These are phyloP conservation scores for Ciconia maguari DNA, from an alignment of 2,113 vertebrate species.

Conservation along the genomic window DNA sequence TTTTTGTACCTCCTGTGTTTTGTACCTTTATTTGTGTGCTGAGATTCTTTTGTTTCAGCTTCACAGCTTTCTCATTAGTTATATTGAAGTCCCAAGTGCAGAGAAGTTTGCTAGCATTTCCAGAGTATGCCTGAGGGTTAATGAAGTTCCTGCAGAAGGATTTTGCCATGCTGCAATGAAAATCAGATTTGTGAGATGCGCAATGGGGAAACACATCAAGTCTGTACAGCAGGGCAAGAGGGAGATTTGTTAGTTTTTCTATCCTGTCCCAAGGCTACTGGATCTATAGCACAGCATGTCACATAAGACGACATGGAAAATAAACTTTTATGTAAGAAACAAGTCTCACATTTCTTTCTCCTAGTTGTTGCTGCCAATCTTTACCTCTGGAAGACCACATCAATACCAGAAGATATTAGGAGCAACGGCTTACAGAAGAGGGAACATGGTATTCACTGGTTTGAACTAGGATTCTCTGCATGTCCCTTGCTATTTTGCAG, in stretches of 20 bases:
- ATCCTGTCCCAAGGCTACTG: background rate
- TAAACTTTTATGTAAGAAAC: background rate
- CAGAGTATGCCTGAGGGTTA: slow-evolving; percentile 61
- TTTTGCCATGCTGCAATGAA: slow-evolving; percentile 81
- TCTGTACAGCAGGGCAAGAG: background rate
- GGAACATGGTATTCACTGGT: background rate
- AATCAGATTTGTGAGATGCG: background rate
- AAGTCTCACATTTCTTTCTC: background rate
- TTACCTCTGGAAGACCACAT: background rate
- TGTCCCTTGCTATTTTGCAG: background rate
- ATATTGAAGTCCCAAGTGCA: slow-evolving; percentile 94
- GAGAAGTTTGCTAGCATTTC: slow-evolving; percentile 82
- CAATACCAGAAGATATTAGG: background rate
- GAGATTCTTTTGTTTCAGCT: slow-evolving; percentile 86
- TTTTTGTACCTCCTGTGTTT: background rate
- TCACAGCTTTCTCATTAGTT: slow-evolving; percentile 84
- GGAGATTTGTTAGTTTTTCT: background rate
- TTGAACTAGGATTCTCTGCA: background rate
- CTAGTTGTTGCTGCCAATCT: background rate
- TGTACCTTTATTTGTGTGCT: slow-evolving; percentile 89
- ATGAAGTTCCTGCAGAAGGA: slow-evolving; percentile 85
- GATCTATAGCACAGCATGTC: background rate
- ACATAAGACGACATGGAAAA: background rate
- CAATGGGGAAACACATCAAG: background rate
- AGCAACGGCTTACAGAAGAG: background rate